Conservation (phyloP, 2,113 vertebrate genomes). For the Hoplias malabaricus region DNA sequence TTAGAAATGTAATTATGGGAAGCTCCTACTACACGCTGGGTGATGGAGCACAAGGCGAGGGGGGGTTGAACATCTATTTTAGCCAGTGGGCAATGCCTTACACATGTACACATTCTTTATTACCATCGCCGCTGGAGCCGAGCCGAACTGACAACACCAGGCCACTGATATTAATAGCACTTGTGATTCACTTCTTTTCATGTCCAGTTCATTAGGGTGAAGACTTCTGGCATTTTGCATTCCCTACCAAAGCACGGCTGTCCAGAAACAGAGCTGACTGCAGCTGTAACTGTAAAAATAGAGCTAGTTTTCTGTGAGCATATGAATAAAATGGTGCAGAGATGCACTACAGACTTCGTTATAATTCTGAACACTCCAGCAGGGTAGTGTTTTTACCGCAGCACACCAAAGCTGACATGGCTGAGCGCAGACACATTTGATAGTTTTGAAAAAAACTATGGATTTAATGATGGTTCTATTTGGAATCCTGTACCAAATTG, state of each 20-base stretch:
- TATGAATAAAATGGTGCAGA: conserved; percentile 15
- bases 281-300: neutral
- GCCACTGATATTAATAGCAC: neutral
- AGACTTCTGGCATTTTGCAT: neutral
- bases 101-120: conserved; percentile 33
- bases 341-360: conserved; percentile 13
- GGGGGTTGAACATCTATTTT: conserved; percentile 47
- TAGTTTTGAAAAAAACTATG: too few species aligned
- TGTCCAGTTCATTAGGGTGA: conserved; percentile 2
- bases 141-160: neutral
- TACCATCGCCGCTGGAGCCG: neutral
- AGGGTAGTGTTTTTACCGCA: conserved; percentile 13
- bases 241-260: neutral
- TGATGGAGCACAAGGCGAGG: conserved; percentile 53
- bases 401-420: neutral
- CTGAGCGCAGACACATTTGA: too few species aligned
- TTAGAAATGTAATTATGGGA: conserved; percentile 75
- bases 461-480: too few species aligned
- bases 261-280: neutral
- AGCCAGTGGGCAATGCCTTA: conserved; percentile 56
- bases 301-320: neutral
- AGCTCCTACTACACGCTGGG: conserved; percentile 53
- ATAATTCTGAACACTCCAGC: conserved; percentile 12
- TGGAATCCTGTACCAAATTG: too few species aligned
- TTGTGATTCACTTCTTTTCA: neutral